Evolutionary conservation across 2,113 vertebrate genomes (phyloP).

Genomic region (Irena cyanogastra): DNA sequence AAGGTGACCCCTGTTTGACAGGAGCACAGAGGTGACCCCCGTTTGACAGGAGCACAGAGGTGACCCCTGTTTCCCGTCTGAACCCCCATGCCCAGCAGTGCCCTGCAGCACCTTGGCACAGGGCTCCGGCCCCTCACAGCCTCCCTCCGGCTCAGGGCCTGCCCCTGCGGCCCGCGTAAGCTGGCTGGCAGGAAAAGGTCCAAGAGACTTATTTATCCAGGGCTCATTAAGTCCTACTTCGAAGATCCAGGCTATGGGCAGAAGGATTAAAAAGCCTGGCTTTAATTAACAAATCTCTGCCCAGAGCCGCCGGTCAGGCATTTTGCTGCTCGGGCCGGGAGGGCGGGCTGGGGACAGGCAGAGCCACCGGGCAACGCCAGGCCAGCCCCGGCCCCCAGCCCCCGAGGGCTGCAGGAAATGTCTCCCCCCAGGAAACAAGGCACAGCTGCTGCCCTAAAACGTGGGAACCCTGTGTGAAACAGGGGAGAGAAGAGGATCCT

Average conservation of each 20-base stretch:
- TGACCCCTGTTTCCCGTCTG: background rate
- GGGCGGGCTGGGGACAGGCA: background rate
- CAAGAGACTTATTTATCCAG: background rate
- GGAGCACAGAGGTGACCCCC: too few relatives aligned
- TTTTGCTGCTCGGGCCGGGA: background rate
- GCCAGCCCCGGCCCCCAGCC: too few relatives aligned
- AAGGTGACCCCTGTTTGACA: background rate
- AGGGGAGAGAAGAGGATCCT: background rate
- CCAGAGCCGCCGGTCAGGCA: background rate
- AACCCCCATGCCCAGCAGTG: accelerated
- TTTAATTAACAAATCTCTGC: constrained; percentile 60
- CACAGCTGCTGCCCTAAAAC: background rate
- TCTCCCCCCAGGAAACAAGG: background rate
- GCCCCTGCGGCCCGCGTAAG: background rate
- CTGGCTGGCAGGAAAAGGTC: constrained; percentile 37
- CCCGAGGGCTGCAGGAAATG: accelerated
- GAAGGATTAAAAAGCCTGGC: constrained; percentile 34
- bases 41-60: background rate
- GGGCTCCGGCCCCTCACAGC: background rate
- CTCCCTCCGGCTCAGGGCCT: background rate
- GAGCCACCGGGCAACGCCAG: too few relatives aligned
- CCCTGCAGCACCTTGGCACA: background rate
- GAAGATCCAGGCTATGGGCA: background rate
- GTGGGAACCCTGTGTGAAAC: accelerated
- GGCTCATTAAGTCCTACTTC: constrained; percentile 16